A percentile compares a stretch with the other conserved stretches of the same genome.
These are phyloP conservation scores for Eremophila alpestris DNA, from an alignment of 2,797 vertebrate genomes.

Conservation along the genomic window DNA sequence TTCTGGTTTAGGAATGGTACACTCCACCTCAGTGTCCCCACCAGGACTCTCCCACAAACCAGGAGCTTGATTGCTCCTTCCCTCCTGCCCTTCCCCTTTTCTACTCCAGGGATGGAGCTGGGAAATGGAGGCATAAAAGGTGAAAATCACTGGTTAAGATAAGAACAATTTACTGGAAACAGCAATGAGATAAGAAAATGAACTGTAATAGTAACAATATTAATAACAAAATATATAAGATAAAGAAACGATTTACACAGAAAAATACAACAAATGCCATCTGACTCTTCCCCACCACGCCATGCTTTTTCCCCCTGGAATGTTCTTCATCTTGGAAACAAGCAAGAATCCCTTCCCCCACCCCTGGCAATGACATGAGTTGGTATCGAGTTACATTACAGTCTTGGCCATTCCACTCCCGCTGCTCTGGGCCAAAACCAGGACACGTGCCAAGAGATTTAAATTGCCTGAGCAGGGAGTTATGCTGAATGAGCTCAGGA, in stretches of 20 bases:
- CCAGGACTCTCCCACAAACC: not conserved
- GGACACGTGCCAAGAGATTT: not conserved
- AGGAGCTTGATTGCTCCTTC: not conserved
- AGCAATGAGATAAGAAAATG: not conserved
- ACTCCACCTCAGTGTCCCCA: not conserved
- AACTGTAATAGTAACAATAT: not conserved
- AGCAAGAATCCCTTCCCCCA: not conserved
- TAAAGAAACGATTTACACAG: not conserved
- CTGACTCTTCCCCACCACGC: not conserved
- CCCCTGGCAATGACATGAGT: not conserved
- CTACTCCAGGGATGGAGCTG: not conserved
- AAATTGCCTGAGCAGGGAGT: not conserved
- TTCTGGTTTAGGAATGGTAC: not conserved
- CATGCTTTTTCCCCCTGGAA: not conserved
- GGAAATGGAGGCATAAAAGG: not conserved
- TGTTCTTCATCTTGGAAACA: not conserved
- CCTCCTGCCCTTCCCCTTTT: not conserved
- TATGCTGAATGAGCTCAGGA: not conserved
- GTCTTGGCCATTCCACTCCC: not conserved
- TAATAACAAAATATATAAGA: not conserved
- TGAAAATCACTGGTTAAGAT: not conserved
- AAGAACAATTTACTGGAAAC: not conserved
- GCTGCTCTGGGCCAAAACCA: not conserved
- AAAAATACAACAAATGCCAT: not conserved
- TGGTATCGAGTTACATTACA: fast-evolving